These are phyloP conservation scores for Pycnonotus jocosus DNA, from an alignment of 2,113 vertebrate genomes.

Conservation along the genomic window DNA sequence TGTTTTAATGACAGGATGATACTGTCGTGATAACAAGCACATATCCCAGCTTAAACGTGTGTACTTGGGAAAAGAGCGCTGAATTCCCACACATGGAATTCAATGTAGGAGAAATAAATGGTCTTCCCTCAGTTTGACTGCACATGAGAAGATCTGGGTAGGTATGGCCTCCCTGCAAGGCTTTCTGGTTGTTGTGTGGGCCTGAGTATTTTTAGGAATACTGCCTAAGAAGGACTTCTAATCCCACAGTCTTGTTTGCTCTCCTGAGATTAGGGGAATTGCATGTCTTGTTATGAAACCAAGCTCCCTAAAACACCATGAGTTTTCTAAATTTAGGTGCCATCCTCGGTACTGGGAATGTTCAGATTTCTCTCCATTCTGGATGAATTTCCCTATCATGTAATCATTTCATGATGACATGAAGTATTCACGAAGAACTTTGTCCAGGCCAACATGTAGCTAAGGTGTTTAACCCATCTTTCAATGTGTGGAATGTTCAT, in stretches of 20 bases:
- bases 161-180: background rate
- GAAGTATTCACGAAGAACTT: background rate
- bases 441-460: accelerated
- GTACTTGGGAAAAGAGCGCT: accelerated
- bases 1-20: background rate
- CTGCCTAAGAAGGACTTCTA: no score
- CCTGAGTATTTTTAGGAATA: no score
- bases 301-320: background rate
- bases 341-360: background rate
- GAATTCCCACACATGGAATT: accelerated
- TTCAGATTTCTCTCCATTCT: background rate
- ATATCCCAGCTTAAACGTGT: background rate
- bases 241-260: background rate
- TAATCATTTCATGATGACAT: background rate
- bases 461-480: background rate
- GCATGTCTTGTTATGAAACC: background rate
- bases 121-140: background rate
- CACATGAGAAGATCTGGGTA: background rate
- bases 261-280: background rate
- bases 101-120: background rate
- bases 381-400: background rate
- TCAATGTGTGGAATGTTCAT: background rate
- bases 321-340: background rate
- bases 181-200: background rate
- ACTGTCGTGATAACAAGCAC: background rate